Conservation (phyloP, 2,888 invertebrate species). For the Rhimphoctona megacephalus region DNA sequence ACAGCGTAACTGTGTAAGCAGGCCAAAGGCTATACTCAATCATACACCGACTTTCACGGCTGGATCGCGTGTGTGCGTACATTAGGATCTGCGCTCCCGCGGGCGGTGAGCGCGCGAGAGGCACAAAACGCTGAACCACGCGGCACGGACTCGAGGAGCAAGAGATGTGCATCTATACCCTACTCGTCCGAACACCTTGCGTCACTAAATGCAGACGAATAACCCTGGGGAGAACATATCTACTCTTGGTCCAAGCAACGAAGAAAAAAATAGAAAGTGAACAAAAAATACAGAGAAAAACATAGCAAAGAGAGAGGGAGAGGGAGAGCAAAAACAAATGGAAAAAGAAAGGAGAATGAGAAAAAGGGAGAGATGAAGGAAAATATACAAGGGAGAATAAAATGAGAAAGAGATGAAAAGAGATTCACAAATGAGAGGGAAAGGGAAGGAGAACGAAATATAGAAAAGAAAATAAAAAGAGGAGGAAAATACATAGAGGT, state of each 20-base stretch:
- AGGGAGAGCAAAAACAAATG: not conserved
- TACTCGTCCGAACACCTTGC: constrained; percentile 73
- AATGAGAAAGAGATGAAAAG: no score
- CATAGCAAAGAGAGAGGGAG: not conserved
- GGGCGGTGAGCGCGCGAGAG: constrained; percentile 44
- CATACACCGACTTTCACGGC: constrained; percentile 69
- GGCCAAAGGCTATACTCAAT: constrained; percentile 74
- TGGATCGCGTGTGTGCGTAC: constrained; percentile 69
- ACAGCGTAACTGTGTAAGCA: constrained; percentile 74
- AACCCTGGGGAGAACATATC: constrained; percentile 48
- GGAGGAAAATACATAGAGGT: not conserved
- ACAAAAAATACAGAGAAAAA: not conserved
- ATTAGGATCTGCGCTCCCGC: constrained; percentile 63
- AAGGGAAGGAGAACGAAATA: not conserved
- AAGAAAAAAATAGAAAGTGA: not conserved
- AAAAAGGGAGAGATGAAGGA: constrained; percentile 50
- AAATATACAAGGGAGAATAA: constrained; percentile 13
- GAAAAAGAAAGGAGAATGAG: not conserved
- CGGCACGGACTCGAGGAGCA: constrained; percentile 8
- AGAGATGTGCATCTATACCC: constrained; percentile 62
- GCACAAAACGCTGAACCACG: constrained; percentile 33
- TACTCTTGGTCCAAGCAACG: constrained; percentile 39
- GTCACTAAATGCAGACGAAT: constrained; percentile 69
- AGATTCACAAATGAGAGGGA: no score
- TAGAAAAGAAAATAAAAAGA: constrained; percentile 44